Base-by-base conservation (phyloP, 64 coral and sea anemone genomes). In the Montipora foliosa region DNA sequence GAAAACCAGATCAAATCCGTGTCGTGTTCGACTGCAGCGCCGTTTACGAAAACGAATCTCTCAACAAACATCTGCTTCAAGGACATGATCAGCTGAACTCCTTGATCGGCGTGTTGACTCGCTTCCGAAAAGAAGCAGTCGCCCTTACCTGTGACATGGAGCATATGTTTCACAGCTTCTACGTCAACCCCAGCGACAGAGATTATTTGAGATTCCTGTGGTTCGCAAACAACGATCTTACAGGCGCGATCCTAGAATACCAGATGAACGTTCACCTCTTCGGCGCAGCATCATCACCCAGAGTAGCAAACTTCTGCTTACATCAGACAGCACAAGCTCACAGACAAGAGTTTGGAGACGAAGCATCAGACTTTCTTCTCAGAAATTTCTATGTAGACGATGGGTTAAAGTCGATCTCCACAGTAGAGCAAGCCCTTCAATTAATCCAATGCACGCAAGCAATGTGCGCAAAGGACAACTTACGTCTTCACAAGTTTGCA, bases 361-460 rank as follows among this genome's bases (percentile, higher is more conserved):
- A 83, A 6, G 90, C 70, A 6, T 45, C 80, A 84, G 37, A 83
- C 55, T 94, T 89, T 44, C 84, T 94, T 1, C 61, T 59, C 9
- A 44, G 51, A 82, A 55, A 94, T n/a, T 94, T 94, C 77, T 94
- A 94, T 50, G 90, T 92, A 20, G 90, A 92, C 51, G 70, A 92
- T 37, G 80, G 80, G 20, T 73, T 92, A 15, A 92, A 85, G 70
- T 92, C 90, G 5, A 45, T 92, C 16, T 13, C 24, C 9, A 85
- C 90, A 4, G 19, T 51, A 75, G 20, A 79, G 9, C 70, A 86
- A 68, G 79, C 91, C 9, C 19, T 77, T 0, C 9, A 78, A 3
- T 60, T 77, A 14, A 84, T 85, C 50, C 3, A 92, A 46, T 8
- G n/a, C 8, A 16, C 73, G 0, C 81, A 92, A 85, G 68, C 64